phyloP scores from a whole-genome alignment of 2,113 vertebrate species.

The Mormyrus lacerda region DNA sequence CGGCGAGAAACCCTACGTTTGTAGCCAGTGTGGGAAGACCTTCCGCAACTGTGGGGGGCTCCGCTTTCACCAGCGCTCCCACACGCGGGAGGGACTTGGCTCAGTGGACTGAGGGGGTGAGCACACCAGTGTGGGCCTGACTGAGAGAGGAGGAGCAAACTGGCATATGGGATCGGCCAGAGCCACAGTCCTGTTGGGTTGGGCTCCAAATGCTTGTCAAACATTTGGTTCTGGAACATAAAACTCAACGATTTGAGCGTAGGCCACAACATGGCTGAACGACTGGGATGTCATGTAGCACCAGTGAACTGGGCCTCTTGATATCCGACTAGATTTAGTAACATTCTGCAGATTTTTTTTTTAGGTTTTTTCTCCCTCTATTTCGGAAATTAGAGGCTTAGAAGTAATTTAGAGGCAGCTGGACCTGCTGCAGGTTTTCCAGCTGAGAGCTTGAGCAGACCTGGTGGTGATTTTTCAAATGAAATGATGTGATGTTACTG shows the following conservation, averaged over 20 bases:
- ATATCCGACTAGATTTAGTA: background rate
- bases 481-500: background rate
- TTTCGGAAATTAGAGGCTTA: background rate
- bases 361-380: background rate
- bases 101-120: background rate
- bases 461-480: background rate
- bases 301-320: background rate
- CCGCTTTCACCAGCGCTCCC: slow-evolving; percentile 58
- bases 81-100: slow-evolving; percentile 38
- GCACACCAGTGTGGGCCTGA: background rate
- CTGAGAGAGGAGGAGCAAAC: background rate
- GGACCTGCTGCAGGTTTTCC: background rate
- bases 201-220: background rate
- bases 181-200: background rate
- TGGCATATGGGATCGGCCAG: background rate
- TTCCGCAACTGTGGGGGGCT: slow-evolving; percentile 59
- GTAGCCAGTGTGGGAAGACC: slow-evolving; percentile 57
- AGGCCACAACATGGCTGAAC: background rate
- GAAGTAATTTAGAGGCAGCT: background rate
- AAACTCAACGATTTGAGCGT: background rate
- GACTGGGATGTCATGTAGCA: background rate
- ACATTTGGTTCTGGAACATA: background rate
- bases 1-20: slow-evolving; percentile 59
- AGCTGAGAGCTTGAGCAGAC: background rate
- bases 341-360: background rate